Conservation (phyloP, 2,113 vertebrate species). For the Protomyctophum bolini region DNA sequence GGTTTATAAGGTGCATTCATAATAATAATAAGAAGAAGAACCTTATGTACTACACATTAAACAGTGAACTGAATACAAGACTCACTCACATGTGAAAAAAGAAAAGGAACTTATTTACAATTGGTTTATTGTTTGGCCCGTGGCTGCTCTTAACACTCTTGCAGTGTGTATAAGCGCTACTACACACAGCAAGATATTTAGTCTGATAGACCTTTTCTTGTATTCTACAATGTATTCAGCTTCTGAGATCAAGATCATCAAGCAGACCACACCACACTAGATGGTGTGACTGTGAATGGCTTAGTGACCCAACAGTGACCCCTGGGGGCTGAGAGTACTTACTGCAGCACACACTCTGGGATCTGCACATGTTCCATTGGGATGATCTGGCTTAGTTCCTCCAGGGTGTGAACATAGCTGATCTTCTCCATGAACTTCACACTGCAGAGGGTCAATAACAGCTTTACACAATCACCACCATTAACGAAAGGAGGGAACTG, state of each 20-base stretch:
- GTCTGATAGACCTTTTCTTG: neutral
- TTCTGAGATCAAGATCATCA: no score
- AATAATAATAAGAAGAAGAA: no score
- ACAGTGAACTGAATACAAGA: no score
- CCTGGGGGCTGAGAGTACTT: constrained; percentile 71
- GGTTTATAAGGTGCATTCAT: neutral
- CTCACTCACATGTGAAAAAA: neutral
- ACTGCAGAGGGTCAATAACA: constrained; percentile 6
- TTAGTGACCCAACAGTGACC: constrained; percentile 23
- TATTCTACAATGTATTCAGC: no score
- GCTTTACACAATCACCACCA: no score
- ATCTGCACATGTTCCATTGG: constrained; percentile 97
- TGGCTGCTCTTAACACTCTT: neutral
- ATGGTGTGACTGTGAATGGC: neutral
- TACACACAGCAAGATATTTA: no score
- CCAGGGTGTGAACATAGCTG: constrained; percentile 89
- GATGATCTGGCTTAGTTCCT: constrained; percentile 87
- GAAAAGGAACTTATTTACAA: neutral
- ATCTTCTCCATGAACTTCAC: constrained; percentile 95
- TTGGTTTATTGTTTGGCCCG: neutral
- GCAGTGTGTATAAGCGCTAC: no score
- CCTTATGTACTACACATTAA: no score
- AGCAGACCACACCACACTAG: neutral
- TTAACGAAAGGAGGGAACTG: no score
- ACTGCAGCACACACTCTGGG: constrained; percentile 92